Evolutionary conservation across 2,888 invertebrate species (phyloP), one percentile per base, ranked within the genome.

Genomic region (Melikaiella ostensackeni): DNA sequence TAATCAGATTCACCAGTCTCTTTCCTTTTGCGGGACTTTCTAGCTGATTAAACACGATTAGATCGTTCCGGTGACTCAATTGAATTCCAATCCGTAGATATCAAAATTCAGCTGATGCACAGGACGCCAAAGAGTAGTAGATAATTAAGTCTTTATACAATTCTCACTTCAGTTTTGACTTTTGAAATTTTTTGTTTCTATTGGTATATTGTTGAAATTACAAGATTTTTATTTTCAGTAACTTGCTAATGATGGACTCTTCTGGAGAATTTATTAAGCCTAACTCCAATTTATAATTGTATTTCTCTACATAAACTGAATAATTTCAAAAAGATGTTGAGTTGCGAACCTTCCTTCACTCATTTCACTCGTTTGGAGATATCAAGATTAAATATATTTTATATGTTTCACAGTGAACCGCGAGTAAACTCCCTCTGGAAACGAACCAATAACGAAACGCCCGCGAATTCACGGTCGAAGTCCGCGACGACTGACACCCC

Each of bases 31-130:
- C 66, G 30, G 46, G 30, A 66, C 42, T 66, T 66, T 66, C 66
- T 30, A 27, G 66, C 66, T 66, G 66, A 66, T 46, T 66, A 46
- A 66, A 42, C 66, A 66, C 66, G 66, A 66, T 66, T 66, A 66
- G 66, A 66, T 66, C 66, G 66, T 66, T 66, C 42, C 66, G 42
- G 66, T 66, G 66, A 66, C 19, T 66, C 66, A 66, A 66, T 66
- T 66, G 66, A 66, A 66, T 66, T 66, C 66, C 66, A 66, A 66
- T 66, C 46, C 46, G 46, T 66, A 46, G 66, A 66, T 66, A 66
- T 66, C 46, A 27, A 27, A 66, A 46, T 46, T 66, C 66, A 30
- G 27, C 42, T 19, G 57, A 57, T 66, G 66, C 66, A 16, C 46
- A n/a, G n/a, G 13, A 46, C 19, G 46, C 46, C 46, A 46, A 46